Evolutionary conservation across 1,140 invertebrate species (phyloP), one percentile per base, ranked within the genome.

Genomic region (Achatina immaculata): DNA sequence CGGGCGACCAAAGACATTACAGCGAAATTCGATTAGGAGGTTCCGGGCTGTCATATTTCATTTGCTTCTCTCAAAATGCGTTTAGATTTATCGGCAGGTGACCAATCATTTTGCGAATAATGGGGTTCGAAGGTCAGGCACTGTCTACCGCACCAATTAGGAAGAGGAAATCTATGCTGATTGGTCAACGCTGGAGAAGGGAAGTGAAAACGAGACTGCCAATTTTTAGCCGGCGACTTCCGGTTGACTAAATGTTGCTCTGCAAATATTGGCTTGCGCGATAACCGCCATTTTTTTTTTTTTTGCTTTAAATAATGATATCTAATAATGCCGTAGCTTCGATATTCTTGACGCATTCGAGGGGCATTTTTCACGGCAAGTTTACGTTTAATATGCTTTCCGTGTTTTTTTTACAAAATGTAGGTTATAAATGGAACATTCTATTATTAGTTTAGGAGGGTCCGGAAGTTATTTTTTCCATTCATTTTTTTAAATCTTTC

Each of bases 31-130:
- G 76, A 78, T 78, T 68, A 78, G 76, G 42, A 48, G 40, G 58
- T 34, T 43, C 58, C 62, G 38, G 74, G 34, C 74, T 78, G 76
- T 62, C 76, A 78, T 78, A 68, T 78, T 78, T 66, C n/a, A 68
- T 78, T 78, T 68, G 65, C 58, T 40, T 45, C 38, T 42, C 24
- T 42, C 16, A 78, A 68, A 66, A 42, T 68, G 36, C 21, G 48
- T 51, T 42, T 55, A 66, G 58, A 78, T 78, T 66, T 66, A 68
- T 78, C 58, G 48, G 43, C 58, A 48, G 58, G 65, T 31, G 76
- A 78, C 76, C 76, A 78, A 78, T 78, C 58, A 55, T 38, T 76
- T 62, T 65, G 34, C 74, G 74, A 65, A 76, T 76, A 76, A 76
- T 76, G 48, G 74, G 42, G 74, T 51, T 55, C 74, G 40, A 4